Percentiles rank a stretch among this genome's conserved stretches.
These are phyloP conservation scores for Chironomus striatipennis DNA, from an alignment of 1,140 invertebrate species.

Conservation along the genomic window DNA sequence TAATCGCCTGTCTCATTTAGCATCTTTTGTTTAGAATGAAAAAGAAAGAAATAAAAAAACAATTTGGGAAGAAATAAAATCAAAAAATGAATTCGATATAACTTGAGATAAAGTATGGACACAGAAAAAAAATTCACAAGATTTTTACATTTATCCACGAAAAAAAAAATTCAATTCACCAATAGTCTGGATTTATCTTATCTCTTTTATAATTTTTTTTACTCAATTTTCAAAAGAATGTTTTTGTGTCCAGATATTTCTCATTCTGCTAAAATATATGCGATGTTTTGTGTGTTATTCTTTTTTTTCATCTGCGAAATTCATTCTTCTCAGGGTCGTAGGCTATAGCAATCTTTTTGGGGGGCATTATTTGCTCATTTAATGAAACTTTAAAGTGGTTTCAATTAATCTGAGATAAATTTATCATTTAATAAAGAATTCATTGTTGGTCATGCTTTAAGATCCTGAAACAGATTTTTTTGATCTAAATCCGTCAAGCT, in stretches of 20 bases:
- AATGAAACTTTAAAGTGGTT: too few relatives aligned
- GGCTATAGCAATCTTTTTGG: too few relatives aligned
- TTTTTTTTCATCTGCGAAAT: neutral
- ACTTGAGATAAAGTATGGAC: conserved; percentile 5
- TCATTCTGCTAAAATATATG: conserved; percentile 8
- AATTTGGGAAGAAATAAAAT: conserved; percentile 11
- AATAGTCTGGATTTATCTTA: conserved; percentile 8
- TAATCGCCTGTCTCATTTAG: conserved; percentile 20
- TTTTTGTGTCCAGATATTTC: conserved; percentile 19
- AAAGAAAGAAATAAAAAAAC: conserved; percentile 7
- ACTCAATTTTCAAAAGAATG: neutral
- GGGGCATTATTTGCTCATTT: too few relatives aligned
- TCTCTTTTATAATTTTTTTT: neutral
- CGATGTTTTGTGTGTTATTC: conserved; percentile 16
- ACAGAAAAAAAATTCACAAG: conserved; percentile 12
- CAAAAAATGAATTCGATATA: neutral
- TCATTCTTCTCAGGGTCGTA: neutral
- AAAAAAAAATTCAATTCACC: conserved; percentile 17
- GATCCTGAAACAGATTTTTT: too few relatives aligned
- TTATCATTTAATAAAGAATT: too few relatives aligned
- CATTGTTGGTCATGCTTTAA: too few relatives aligned
- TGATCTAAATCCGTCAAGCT: too few relatives aligned
- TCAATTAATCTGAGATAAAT: too few relatives aligned
- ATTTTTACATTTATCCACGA: conserved; percentile 18
- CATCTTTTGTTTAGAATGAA: conserved; percentile 19